Evolutionary conservation across 1,140 invertebrate genomes (phyloP), one percentile per base, ranked within the genome.

Genomic region (Nephotettix cincticeps): DNA sequence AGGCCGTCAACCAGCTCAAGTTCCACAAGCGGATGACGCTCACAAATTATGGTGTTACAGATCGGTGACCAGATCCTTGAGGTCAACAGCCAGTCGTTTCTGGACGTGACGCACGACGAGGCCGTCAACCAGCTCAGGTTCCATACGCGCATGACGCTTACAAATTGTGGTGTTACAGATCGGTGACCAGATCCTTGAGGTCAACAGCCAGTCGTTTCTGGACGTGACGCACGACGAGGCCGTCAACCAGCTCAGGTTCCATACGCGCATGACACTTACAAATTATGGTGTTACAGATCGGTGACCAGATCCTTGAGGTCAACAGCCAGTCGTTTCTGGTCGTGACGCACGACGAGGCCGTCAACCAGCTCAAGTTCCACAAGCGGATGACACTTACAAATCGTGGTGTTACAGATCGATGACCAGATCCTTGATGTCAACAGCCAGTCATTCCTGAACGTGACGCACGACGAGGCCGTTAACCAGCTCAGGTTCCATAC

Each of bases 341-440:
- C 77, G 91, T 96, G 71, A 94, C 92, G 3, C 95, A 97, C 82
- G 92, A 94, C 77, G 93, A 96, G 77, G 95, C 95, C 13, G 94
- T 97, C 21, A 88, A 89, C 72, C 90, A 91, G 80, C 85, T 97
- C 54, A 95, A 95, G 81, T 92, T 90, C 72, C 92, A 93, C 79
- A 92, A 93, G 47, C 3, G 32, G 32, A 36, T 36, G 32, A 14
- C n/a, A n/a, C n/a, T n/a, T 36, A 6, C 32, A 14, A 36, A 36
- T 36, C 14, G 32, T 36, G 43, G 72, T 58, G 68, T 73, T 78
- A 1, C 77, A 95, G 93, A 89, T 95, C 51, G 95, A 95, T 17
- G 95, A 97, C 83, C 94, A 97, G 82, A 96, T 97, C 75, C 83
- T 97, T 65, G 93, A 96, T 79, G 95, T 97, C 40, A 98, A 97